These are phyloP conservation scores for Garra rufa DNA, from an alignment of 2,113 vertebrate genomes.

Conservation along the genomic window DNA sequence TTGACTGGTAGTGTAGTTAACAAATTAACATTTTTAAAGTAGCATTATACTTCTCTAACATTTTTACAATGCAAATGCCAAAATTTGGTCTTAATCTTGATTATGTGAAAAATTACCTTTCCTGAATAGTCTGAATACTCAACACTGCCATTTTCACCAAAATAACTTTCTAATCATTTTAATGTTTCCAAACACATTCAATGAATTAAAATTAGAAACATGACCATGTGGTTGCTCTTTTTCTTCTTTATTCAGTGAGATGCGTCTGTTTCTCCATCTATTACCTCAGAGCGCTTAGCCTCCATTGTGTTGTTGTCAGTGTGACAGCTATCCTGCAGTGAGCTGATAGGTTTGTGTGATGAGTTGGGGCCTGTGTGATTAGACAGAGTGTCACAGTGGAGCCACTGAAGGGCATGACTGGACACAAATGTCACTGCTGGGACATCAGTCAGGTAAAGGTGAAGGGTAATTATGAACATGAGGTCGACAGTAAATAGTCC, in stretches of 20 bases:
- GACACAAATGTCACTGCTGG: constrained; percentile 37
- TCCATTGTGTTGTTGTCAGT: constrained; percentile 32
- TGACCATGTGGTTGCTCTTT: background rate
- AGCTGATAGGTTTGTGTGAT: constrained; percentile 46
- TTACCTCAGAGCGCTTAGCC: background rate
- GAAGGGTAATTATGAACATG: constrained; percentile 33
- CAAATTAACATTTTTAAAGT: too few relatives aligned
- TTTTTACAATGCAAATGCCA: too few relatives aligned
- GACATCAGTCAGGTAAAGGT: constrained; percentile 18
- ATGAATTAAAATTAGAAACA: background rate
- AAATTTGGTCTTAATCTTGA: too few relatives aligned
- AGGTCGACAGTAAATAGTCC: constrained; percentile 20
- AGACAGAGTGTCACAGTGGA: constrained; percentile 2
- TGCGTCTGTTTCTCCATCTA: constrained; percentile 13
- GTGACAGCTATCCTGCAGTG: constrained; percentile 33
- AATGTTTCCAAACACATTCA: background rate
- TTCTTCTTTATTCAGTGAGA: background rate
- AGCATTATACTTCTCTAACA: too few relatives aligned
- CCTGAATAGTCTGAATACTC: too few relatives aligned
- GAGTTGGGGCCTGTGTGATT: constrained; percentile 23
- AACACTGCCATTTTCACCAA: too few relatives aligned
- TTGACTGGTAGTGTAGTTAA: too few relatives aligned
- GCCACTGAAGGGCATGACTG: constrained; percentile 26
- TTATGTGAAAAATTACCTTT: too few relatives aligned
- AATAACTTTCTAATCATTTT: background rate